phyloP scores from a whole-genome alignment of 2,888 invertebrate genomes.

The Trissoscelio sp. region DNA sequence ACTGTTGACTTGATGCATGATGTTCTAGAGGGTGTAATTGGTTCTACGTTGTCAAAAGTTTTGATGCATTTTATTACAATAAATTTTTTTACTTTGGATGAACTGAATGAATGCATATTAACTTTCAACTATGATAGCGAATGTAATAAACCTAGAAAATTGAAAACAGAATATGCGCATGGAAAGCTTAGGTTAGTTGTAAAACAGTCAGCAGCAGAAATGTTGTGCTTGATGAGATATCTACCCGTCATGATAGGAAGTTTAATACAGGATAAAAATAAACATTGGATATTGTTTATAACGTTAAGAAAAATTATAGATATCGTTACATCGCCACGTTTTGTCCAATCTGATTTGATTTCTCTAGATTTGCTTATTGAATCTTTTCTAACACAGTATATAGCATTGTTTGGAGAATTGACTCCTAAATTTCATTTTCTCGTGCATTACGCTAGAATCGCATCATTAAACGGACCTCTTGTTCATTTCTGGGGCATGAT shows the following conservation, averaged over 20 bases:
- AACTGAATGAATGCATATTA: conserved; percentile 24
- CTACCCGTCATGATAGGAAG: conserved; percentile 54
- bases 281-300: conserved; percentile 50
- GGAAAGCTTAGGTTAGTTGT: conserved; percentile 11
- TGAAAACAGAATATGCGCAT: conserved; percentile 31
- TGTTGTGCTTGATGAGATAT: conserved; percentile 48
- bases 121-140: conserved; percentile 36
- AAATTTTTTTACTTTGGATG: conserved; percentile 33
- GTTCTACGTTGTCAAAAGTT: conserved; percentile 36
- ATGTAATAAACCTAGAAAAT: conserved; percentile 12
- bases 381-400: conserved; percentile 40
- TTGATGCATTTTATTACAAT: conserved; percentile 26
- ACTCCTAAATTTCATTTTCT: conserved; percentile 57
- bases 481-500: conserved; percentile 60
- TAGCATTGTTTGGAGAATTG: conserved; percentile 39
- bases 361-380: conserved; percentile 21
- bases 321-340: conserved; percentile 42
- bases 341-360: conserved; percentile 27
- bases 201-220: conserved; percentile 60
- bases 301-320: conserved; percentile 50
- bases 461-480: conserved; percentile 34
- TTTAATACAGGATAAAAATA: conserved; percentile 12
- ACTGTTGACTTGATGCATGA: conserved; percentile 60
- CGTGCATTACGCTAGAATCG: conserved; percentile 33
- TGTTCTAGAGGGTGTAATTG: conserved; percentile 31